A percentile compares a stretch with the other conserved stretches of the same genome.
phyloP scores from a whole-genome alignment of 2,113 vertebrate genomes.

The Notarius quadriscutis region DNA sequence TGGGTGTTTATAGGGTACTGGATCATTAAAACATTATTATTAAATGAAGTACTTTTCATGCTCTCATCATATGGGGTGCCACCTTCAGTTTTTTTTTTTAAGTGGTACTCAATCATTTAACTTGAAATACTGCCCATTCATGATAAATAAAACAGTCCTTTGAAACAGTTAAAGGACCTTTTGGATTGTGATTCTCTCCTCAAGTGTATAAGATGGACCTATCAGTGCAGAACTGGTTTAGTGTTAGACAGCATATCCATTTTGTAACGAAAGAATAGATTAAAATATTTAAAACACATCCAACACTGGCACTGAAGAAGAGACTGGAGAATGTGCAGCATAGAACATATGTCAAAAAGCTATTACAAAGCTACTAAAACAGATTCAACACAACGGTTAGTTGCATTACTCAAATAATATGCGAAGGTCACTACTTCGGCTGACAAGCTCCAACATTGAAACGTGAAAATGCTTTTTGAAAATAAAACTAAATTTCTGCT shows the following conservation, averaged over 20 bases:
- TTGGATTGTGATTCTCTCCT: background rate
- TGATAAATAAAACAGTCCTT: conserved; percentile 7
- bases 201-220: background rate
- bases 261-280: conserved; percentile 1
- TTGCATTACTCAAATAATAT: background rate
- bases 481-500: background rate
- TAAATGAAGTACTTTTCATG: no score
- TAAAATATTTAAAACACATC: conserved; percentile 10
- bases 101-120: conserved; percentile 24
- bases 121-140: conserved; percentile 33
- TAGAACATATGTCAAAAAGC: background rate
- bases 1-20: no score
- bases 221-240: conserved; percentile 51
- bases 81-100: no score
- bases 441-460: background rate
- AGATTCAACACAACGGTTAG: background rate
- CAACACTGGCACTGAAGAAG: background rate
- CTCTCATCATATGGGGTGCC: no score
- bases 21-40: no score
- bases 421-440: background rate
- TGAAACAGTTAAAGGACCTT: background rate
- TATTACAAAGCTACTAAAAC: background rate
- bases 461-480: background rate
- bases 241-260: conserved; percentile 41
- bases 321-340: conserved; percentile 1